Base-by-base conservation (phyloP, 2,888 invertebrate genomes). In the Protophormia terraenovae region DNA sequence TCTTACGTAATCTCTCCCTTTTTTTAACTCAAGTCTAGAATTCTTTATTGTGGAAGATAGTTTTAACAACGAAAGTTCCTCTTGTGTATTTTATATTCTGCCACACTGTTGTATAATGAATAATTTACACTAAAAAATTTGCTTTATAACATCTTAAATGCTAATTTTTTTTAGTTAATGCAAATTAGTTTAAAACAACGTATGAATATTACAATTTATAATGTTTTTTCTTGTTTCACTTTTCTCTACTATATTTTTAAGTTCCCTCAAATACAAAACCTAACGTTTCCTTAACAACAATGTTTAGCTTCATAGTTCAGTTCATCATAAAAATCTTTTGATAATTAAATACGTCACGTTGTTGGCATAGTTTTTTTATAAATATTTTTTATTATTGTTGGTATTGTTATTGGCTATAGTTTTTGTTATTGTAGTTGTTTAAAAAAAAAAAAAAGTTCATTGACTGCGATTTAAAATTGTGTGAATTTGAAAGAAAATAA, bases 401-500 rank as follows among this genome's bases (percentile, higher is more conserved):
- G 24, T 55, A 24, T 38, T 47, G 62, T 80, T 72, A 14, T 55
- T 72, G 19, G 19, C 16, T 69, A 16, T 67, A 16, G 16, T 8
- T 50, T 45, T 67, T 24, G 45, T 58, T 16, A 60, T 35, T 12
- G 22, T 53, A 35, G 14, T 50, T 69, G 35, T 27, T 71, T 58
- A 32, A 53, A 53, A 3, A 67, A 67, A 60, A 32, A 53, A 53
- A 3, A 67, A 67, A 60, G 85, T 78, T 82, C 78, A 82, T 82
- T 85, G 85, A 85, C 82, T 76, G 69, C 14, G 38, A 58, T 29
- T 55, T 71, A 24, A 71, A 35, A 80, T 71, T 72, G 67, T 67
- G 67, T 77, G 77, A 72, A 77, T 64, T 14, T 60, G 38, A 67
- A n/a, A 53, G 53, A 45, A 16, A 27, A 41, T 24, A 27, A 66